Evolutionary conservation across 2,113 vertebrate species (phyloP).

Genomic region (Pedionomus torquatus): DNA sequence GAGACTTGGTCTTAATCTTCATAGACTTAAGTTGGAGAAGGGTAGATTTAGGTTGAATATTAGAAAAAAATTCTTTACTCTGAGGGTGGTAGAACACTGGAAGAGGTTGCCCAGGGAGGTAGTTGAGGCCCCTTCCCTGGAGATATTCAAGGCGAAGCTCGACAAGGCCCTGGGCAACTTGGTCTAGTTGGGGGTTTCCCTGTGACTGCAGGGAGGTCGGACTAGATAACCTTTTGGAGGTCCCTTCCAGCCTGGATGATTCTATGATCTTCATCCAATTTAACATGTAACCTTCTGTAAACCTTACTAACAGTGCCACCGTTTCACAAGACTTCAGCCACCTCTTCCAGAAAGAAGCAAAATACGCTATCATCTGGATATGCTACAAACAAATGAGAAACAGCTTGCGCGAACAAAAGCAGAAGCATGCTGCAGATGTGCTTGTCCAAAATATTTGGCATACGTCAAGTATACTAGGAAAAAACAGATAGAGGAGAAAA

Average conservation of each 20-base stretch:
- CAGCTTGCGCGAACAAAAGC: background rate
- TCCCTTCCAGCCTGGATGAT: too few species aligned
- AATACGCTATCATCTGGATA: background rate
- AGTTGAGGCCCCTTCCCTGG: too few species aligned
- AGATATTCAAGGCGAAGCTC: too few species aligned
- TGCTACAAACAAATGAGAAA: background rate
- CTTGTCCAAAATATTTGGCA: background rate
- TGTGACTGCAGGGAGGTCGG: too few species aligned
- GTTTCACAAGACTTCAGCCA: background rate
- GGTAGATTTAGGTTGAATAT: too few species aligned
- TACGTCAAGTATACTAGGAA: background rate
- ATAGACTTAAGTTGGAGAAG: too few species aligned
- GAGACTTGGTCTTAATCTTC: background rate
- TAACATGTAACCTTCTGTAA: background rate
- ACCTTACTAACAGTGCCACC: background rate
- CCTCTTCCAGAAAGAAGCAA: background rate
- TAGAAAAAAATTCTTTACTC: too few species aligned
- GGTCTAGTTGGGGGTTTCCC: too few species aligned
- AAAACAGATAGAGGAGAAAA: background rate
- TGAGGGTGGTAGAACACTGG: too few species aligned
- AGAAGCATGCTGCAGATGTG: background rate
- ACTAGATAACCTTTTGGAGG: too few species aligned
- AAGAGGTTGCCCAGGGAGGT: too few species aligned
- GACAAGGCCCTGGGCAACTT: too few species aligned
- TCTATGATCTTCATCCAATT: background rate